Conservation (phyloP, 2,888 invertebrate species). For the Eupithecia dodoneata region DNA sequence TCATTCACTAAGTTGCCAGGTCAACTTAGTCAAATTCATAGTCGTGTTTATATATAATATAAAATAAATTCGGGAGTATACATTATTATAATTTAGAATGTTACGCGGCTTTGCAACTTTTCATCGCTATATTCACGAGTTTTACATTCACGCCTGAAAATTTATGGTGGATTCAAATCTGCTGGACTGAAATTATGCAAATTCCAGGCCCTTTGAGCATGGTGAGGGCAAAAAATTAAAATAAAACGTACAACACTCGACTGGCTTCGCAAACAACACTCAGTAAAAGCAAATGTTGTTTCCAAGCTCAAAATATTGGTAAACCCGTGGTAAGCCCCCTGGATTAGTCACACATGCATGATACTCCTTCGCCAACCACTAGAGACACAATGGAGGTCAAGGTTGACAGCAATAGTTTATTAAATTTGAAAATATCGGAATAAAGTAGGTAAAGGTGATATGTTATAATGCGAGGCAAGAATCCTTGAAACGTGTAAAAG, state of each 20-base stretch:
- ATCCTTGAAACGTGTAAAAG: background rate
- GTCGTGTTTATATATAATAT: no score
- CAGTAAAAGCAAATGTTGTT: background rate
- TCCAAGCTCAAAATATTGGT: background rate
- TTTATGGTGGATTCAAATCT: constrained; percentile 2
- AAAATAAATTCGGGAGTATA: no score
- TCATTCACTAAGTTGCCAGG: no score
- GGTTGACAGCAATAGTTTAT: background rate
- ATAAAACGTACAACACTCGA: constrained; percentile 2
- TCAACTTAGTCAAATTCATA: no score
- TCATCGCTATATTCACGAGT: constrained; percentile 13
- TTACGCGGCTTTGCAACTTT: constrained; percentile 17
- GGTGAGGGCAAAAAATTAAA: background rate
- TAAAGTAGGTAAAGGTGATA: background rate
- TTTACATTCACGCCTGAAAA: constrained; percentile 14
- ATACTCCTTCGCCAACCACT: constrained; percentile 3
- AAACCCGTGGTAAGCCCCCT: background rate
- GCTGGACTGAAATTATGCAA: constrained; percentile 7
- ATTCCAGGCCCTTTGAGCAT: constrained; percentile 3
- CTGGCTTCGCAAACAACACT: background rate
- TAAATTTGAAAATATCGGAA: background rate
- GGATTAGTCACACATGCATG: background rate
- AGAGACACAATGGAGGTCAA: constrained; percentile 13
- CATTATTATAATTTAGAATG: constrained; percentile 23
- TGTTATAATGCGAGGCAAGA: background rate